A percentile compares a stretch with the other conserved stretches of the same genome.
These are phyloP conservation scores for Orientallactaga sibirica DNA, from an alignment of 2,797 vertebrate genomes.

Conservation along the genomic window DNA sequence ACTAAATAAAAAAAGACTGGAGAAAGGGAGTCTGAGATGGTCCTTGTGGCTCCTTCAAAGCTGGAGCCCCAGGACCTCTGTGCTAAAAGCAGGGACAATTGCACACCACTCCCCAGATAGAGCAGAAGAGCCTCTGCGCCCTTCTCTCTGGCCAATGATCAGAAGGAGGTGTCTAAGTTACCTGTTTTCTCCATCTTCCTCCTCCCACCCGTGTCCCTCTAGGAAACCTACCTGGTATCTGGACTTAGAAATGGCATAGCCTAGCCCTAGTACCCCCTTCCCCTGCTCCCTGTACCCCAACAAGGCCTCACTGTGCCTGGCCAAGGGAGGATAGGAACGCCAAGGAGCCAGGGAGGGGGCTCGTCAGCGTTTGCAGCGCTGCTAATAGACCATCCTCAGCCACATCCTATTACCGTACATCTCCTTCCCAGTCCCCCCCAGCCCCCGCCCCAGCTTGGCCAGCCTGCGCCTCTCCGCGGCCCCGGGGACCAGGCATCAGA, in stretches of 20 bases:
- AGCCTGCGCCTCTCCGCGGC: slow-evolving; percentile 70
- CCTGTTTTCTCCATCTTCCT: slow-evolving; percentile 24
- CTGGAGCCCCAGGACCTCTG: background rate
- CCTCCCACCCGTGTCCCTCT: background rate
- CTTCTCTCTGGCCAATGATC: background rate
- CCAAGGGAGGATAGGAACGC: slow-evolving; percentile 1
- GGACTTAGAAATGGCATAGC: background rate
- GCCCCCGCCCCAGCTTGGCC: slow-evolving; percentile 65
- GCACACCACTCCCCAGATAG: background rate
- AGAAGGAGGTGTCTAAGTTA: background rate
- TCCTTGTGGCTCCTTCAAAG: slow-evolving; percentile 34
- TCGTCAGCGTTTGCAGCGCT: slow-evolving; percentile 63
- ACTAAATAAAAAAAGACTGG: background rate
- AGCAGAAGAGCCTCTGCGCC: background rate
- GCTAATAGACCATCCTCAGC: slow-evolving; percentile 78
- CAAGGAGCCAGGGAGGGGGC: slow-evolving; percentile 12
- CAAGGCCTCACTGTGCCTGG: slow-evolving; percentile 47
- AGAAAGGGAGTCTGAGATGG: background rate
- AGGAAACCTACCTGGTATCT: background rate
- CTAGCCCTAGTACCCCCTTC: background rate
- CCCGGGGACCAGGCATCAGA: slow-evolving; percentile 83
- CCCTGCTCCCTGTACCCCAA: background rate
- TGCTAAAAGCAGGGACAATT: background rate
- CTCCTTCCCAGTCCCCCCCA: slow-evolving; percentile 47
- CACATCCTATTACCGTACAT: slow-evolving; percentile 79